phyloP scores from a whole-genome alignment of 1,140 invertebrate species.

The Drosophila trapezifrons region DNA sequence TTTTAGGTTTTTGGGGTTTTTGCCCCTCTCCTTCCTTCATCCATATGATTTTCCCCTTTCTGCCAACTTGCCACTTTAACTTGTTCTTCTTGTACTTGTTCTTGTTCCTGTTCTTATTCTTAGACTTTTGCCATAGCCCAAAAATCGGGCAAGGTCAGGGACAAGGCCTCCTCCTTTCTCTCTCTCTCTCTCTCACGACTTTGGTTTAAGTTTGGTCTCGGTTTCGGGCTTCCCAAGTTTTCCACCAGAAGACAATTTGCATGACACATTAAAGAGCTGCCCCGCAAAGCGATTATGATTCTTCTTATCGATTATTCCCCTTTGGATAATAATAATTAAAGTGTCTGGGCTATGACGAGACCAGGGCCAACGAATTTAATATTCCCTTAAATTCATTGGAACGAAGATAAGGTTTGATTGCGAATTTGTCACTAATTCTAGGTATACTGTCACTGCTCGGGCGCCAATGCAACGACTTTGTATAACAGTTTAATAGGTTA shows the following conservation, averaged over 20 bases:
- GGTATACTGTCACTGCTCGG: too few species aligned
- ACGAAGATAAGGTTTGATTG: too few species aligned
- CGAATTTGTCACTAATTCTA: too few species aligned
- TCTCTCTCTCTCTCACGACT: constrained; percentile 1
- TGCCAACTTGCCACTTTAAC: constrained; percentile 56
- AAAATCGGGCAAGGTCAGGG: constrained; percentile 81
- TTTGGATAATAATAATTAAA: constrained; percentile 36
- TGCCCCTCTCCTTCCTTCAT: constrained; percentile 3
- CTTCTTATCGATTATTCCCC: constrained; percentile 27
- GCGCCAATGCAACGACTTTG: too few species aligned
- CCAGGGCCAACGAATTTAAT: background rate
- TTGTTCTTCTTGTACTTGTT: constrained; percentile 57
- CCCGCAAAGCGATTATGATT: constrained; percentile 22
- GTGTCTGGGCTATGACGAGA: constrained; percentile 27
- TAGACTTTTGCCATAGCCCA: constrained; percentile 69
- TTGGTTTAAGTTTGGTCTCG: constrained; percentile 13
- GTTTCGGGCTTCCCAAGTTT: constrained; percentile 27
- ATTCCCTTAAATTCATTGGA: background rate
- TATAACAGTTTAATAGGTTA: too few species aligned
- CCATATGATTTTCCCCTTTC: constrained; percentile 23
- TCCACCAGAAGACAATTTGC: constrained; percentile 35
- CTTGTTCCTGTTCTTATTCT: constrained; percentile 47
- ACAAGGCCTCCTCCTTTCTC: constrained; percentile 50
- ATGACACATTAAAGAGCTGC: constrained; percentile 41
- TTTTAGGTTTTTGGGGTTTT: constrained; percentile 82